Base-by-base conservation (phyloP, 2,113 vertebrate genomes). In the Lophura nycthemera region DNA sequence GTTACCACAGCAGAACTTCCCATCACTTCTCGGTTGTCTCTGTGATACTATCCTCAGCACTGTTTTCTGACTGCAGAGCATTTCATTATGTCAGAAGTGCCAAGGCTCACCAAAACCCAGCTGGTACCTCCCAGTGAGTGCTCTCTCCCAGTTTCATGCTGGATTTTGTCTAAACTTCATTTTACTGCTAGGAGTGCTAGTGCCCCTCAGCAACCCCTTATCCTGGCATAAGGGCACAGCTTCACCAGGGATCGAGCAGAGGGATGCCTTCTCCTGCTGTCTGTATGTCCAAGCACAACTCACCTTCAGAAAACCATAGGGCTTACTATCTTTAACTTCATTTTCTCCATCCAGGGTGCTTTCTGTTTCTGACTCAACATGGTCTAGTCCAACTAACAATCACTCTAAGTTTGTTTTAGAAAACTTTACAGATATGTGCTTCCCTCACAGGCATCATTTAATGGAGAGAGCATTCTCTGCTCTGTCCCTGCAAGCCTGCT, bases 101-200 rank as follows among this genome's bases (percentile, higher is more conserved):
- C 45, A 42, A 45, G 42, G n/a, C 59, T 69, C 21, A 17, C 8
- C 32, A 45, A 63, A 30, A 34, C 22, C 13, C 24, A 65, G 13
- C 32, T 60, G 43, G 17, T 12, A 16, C 36, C 50, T 52, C 32
- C 74, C 21, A 15, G 47, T 0, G 2, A 67, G 30, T 1, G 5
- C 4, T 72, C 42, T 22, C 32, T 8, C 70, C 6, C 12, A 34
- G 47, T 5, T 3, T 1, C 17, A 7, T 0, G 0, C 0, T 8
- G 45, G 8, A 29, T 8, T 77, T 20, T 17, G 5, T 38, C 36
- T 5, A 2, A 2, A 30, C 30, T 32, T 16, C 12, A 3, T 40
- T 57, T 67, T 4, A 3, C 43, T 71, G 36, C 12, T 32, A 21
- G 8, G 5, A 8, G 30, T 30, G 8, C 2, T 1, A 5, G 2